Conservation (phyloP, 2,797 vertebrate species). For the Sciaenops ocellatus region DNA sequence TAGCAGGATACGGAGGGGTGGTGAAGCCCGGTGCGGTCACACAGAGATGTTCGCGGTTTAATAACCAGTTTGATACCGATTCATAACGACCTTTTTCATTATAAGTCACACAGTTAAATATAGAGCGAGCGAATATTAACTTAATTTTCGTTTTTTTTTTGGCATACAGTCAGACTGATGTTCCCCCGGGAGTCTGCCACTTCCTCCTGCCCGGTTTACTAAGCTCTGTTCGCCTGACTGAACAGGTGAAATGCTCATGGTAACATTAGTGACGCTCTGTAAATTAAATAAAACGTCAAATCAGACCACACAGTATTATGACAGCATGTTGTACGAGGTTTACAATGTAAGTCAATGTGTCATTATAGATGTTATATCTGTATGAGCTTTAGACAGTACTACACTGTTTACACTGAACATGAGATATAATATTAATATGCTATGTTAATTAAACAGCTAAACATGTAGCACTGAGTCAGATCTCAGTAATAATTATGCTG, state of each 20-base stretch:
- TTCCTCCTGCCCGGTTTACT: constrained; percentile 57
- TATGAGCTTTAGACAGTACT: background rate
- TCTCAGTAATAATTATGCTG: background rate
- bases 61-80: rapidly evolving
- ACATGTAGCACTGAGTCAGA: no score
- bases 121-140: rapidly evolving
- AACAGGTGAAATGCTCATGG: constrained; percentile 78
- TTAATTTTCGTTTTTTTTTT: background rate
- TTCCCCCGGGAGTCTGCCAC: constrained; percentile 41
- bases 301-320: background rate
- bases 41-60: background rate
- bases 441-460: no score
- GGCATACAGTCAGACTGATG: background rate
- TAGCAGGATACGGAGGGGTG: constrained; percentile 46
- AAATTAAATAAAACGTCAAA: constrained; percentile 34
- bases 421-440: background rate
- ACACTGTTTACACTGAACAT: background rate
- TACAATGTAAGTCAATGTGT: background rate
- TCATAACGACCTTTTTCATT: rapidly evolving
- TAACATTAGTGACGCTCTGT: constrained; percentile 71
- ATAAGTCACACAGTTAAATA: background rate
- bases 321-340: background rate
- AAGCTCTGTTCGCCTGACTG: constrained; percentile 71
- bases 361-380: background rate
- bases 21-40: background rate